Conservation (phyloP, 2,888 invertebrate species). For the Tortricodes alternella region DNA sequence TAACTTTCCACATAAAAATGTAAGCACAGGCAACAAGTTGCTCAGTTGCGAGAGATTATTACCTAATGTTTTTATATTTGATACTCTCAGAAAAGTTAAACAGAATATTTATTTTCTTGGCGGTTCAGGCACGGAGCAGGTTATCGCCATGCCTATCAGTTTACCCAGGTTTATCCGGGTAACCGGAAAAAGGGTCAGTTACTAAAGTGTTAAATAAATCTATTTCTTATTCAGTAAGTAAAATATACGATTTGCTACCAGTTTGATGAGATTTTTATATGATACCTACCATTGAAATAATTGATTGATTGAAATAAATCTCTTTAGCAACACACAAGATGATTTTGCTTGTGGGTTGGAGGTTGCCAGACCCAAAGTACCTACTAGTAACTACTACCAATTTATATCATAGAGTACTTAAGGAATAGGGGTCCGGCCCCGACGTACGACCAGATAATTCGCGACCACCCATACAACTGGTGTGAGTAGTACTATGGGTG, state of each 20-base stretch:
- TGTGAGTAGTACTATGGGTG: too few relatives aligned
- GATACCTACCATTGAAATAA: background rate
- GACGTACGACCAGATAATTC: too few relatives aligned
- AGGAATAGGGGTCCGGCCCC: too few relatives aligned
- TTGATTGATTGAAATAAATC: background rate
- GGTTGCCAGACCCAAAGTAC: too few relatives aligned
- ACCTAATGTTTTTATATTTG: background rate
- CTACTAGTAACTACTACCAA: too few relatives aligned
- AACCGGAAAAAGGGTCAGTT: slow-evolving; percentile 19
- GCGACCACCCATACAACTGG: too few relatives aligned
- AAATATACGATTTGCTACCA: background rate
- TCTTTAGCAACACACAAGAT: background rate
- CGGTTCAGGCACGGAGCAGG: slow-evolving; percentile 15
- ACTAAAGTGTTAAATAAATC: slow-evolving; percentile 21
- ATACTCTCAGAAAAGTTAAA: slow-evolving; percentile 7
- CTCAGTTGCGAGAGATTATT: background rate
- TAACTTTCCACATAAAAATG: too few relatives aligned
- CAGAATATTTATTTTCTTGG: slow-evolving; percentile 27
- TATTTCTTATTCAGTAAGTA: slow-evolving; percentile 14
- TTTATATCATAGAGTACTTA: too few relatives aligned
- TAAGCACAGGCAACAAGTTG: too few relatives aligned
- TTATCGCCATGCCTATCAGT: slow-evolving; percentile 16
- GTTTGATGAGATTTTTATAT: background rate
- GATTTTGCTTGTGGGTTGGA: too few relatives aligned
- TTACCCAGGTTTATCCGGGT: slow-evolving; percentile 26